Conservation (phyloP, 2,113 vertebrate genomes). For the Misgurnus mizolepis region DNA sequence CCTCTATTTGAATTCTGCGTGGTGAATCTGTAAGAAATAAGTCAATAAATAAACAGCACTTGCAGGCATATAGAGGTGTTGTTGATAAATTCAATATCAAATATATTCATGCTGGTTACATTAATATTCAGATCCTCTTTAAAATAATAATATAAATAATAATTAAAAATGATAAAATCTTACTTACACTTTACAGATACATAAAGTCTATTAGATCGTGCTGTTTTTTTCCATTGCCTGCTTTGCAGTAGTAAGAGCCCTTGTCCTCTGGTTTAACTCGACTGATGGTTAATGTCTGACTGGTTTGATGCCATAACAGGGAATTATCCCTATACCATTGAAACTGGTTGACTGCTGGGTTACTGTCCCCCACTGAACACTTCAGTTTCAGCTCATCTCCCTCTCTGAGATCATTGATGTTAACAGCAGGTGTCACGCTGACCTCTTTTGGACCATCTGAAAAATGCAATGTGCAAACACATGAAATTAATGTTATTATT, state of each 20-base stretch:
- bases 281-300: fast-evolving
- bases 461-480: slow-evolving; percentile 8
- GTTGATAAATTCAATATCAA: no score
- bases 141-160: no score
- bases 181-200: slow-evolving; percentile 50
- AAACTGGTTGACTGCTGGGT: neutral
- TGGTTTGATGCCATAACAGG: fast-evolving
- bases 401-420: neutral
- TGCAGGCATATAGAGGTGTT: no score
- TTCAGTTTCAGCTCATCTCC: slow-evolving; percentile 27
- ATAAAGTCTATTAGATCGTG: fast-evolving
- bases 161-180: neutral
- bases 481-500: neutral
- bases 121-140: no score
- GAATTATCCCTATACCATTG: neutral
- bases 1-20: neutral
- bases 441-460: slow-evolving; percentile 62
- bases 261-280: fast-evolving
- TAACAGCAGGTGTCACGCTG: fast-evolving
- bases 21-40: slow-evolving; percentile 58
- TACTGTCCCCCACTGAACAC: slow-evolving; percentile 53
- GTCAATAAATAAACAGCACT: neutral
- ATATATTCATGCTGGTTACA: no score
- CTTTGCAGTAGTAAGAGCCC: slow-evolving; percentile 20
- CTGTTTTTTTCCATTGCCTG: neutral